Evolutionary conservation across 2,113 vertebrate genomes (phyloP).

Genomic region (Phrynosoma blainvillii): DNA sequence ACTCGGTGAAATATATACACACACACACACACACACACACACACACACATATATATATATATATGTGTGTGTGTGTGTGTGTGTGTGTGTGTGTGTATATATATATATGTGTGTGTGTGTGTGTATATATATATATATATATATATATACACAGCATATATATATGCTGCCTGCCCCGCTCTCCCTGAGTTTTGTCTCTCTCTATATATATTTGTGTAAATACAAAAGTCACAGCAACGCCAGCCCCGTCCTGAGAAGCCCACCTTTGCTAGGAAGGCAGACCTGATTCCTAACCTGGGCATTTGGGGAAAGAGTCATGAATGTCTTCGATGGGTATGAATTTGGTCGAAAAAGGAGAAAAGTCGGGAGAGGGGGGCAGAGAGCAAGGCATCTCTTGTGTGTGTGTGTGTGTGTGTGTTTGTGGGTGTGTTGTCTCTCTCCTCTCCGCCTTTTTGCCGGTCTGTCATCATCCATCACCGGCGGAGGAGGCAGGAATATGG

Average conservation of each 20-base stretch:
- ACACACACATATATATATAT: too few relatives aligned
- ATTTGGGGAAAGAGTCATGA: slow-evolving; percentile 81
- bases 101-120: too few relatives aligned
- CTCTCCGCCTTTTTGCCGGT: slow-evolving; percentile 60
- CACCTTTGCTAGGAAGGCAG: slow-evolving; percentile 65
- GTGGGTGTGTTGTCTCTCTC: too few relatives aligned
- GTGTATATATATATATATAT: too few relatives aligned
- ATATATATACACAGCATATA: slow-evolving; percentile 13
- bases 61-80: too few relatives aligned
- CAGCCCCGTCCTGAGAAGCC: slow-evolving; percentile 66
- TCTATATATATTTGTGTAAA: slow-evolving; percentile 47
- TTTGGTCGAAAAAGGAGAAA: slow-evolving; percentile 72
- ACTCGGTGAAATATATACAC: too few relatives aligned
- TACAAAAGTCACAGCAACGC: slow-evolving; percentile 24
- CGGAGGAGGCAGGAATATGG: slow-evolving; percentile 82
- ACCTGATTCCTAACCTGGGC: slow-evolving; percentile 79
- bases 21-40: too few relatives aligned
- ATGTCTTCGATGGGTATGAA: slow-evolving; percentile 78
- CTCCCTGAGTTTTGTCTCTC: too few relatives aligned
- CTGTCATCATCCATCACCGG: slow-evolving; percentile 77
- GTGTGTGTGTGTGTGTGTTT: too few relatives aligned
- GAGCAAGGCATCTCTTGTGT: slow-evolving; percentile 48
- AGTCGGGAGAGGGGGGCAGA: not conserved
- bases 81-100: too few relatives aligned
- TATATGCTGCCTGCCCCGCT: too few relatives aligned